Conservation (phyloP, 2,888 invertebrate species). For the Drosophila paranaensis region DNA sequence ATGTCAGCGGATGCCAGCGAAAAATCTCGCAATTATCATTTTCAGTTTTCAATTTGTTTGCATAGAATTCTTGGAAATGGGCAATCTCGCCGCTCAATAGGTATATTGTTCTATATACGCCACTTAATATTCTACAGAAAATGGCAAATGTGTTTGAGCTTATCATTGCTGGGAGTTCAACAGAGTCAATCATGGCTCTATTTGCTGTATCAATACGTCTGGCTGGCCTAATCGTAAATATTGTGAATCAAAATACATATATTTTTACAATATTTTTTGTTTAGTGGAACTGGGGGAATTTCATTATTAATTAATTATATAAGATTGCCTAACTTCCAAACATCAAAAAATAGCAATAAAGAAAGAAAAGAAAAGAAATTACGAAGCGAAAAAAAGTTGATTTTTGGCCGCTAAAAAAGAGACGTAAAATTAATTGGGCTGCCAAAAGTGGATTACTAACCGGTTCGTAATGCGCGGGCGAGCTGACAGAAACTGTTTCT, state of each 20-base stretch:
- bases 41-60: neutral
- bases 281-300: constrained; percentile 9
- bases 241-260: neutral
- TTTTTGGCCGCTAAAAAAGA: constrained; percentile 12
- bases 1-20: neutral
- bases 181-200: constrained; percentile 23
- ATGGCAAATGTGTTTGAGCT: constrained; percentile 4
- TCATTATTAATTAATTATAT: constrained; percentile 10
- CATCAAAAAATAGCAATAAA: constrained; percentile 12
- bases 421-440: constrained; percentile 3
- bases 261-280: neutral
- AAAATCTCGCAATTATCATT: neutral
- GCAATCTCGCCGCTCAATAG: neutral
- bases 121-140: neutral
- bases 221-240: neutral
- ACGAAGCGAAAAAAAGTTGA: neutral
- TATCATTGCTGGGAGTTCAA: constrained; percentile 26
- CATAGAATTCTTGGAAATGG: constrained; percentile 17
- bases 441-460: constrained; percentile 9
- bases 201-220: neutral
- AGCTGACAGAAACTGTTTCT: neutral
- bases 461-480: constrained; percentile 12
- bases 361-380: neutral
- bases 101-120: neutral
- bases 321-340: constrained; percentile 31